Conservation (phyloP, 1,140 invertebrate genomes). For the Trissolcus basalis region DNA sequence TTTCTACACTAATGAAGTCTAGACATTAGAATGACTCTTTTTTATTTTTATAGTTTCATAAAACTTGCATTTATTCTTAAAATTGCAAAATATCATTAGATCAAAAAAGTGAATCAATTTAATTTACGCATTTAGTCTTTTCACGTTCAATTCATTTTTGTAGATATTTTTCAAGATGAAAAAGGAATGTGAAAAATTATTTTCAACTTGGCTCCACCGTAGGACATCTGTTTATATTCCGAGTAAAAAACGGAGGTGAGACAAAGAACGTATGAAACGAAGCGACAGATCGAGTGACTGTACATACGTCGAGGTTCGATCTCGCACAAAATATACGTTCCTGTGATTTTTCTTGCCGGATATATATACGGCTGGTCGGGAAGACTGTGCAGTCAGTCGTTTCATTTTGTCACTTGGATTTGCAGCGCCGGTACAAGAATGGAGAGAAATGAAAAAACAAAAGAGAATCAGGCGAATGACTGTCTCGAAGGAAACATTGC, state of each 20-base stretch:
- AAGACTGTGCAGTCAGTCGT: constrained; percentile 37
- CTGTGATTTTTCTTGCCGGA: constrained; percentile 42
- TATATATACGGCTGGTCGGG: constrained; percentile 14
- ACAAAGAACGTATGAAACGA: constrained; percentile 36
- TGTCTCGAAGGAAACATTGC: constrained; percentile 21
- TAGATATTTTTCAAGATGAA: no score
- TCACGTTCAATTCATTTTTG: no score
- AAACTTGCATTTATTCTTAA: no score
- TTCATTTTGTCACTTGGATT: constrained; percentile 52
- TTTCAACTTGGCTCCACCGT: constrained; percentile 19
- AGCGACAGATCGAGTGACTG: constrained; percentile 29
- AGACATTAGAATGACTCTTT: no score
- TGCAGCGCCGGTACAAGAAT: background rate
- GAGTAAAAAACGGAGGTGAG: background rate
- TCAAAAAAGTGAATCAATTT: no score
- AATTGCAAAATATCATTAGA: no score
- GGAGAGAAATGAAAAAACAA: no score
- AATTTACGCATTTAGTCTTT: no score
- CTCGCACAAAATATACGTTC: constrained; percentile 46
- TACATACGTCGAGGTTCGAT: constrained; percentile 50
- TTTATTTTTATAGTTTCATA: no score
- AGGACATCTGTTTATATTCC: no score
- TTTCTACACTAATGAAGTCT: no score
- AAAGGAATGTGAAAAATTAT: constrained; percentile 16
- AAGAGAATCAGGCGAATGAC: constrained; percentile 10